Base-by-base conservation (phyloP, 2,113 vertebrate genomes). In the Antennarius striatus region DNA sequence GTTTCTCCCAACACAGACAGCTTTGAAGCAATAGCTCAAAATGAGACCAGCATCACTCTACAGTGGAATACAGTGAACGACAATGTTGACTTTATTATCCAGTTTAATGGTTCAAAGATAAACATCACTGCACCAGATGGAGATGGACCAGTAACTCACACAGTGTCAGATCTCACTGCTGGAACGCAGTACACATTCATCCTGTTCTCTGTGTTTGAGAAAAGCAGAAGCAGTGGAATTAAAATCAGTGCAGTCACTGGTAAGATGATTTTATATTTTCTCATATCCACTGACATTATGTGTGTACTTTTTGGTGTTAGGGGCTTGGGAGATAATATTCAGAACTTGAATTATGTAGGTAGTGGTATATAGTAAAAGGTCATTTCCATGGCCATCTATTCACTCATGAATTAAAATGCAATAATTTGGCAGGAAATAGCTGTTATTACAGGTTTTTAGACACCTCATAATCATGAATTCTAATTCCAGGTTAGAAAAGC, bases 21-120 rank as follows among this genome's bases (percentile, higher is more conserved):
- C 0, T 58, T 81, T 5, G 42, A 22, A 10, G 10, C 39, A 4
- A 14, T 17, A 3, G 3, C 1, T 10, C 75, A 70, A 53, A 61
- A 1, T 39, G 72, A 78, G 51, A 82, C 3, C 49, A 82, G 47
- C 15, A 57, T 84, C 61, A 80, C 70, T 59, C 54, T 86, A 65
- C 15, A 57, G 22, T 88, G 83, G 81, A 6, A 4, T 0, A 39
- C 16, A 29, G 51, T 59, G 1, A 0, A 10, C 0, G 0, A 10
- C 5, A 13, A 15, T 32, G 7, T 7, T 36, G 4, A 6, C 9
- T 79, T 83, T 6, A 40, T 0, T n/a, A 55, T 87, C 10, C 0
- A 3, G 3, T 64, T 49, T 2, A n/a, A 22, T 12, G 47, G 0
- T 15, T 11, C 0, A 1, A 6, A 63, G 13, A 16, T 1, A 22